A percentile compares a stretch with the other conserved stretches of the same genome.
These are phyloP conservation scores for Hydrozoanthus gracilis DNA, from an alignment of 92 coral and sea anemone species.

Conservation along the genomic window DNA sequence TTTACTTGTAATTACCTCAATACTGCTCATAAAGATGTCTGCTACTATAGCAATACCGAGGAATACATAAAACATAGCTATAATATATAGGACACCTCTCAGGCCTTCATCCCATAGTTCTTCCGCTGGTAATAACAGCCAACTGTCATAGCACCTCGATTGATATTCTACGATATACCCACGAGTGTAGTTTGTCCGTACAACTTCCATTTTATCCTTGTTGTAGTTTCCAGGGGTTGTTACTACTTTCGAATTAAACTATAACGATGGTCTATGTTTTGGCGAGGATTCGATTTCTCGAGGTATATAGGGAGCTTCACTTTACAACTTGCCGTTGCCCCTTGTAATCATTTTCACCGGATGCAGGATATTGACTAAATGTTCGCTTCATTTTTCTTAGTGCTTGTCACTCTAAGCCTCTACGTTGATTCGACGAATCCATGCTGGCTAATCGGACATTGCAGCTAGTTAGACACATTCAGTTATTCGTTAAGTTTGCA, in stretches of 20 bases:
- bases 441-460: background rate
- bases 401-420: background rate
- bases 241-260: background rate
- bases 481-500: conserved; percentile 11
- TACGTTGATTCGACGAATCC: background rate
- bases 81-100: conserved; percentile 70
- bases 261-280: background rate
- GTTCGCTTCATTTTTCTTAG: background rate
- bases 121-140: conserved; percentile 82
- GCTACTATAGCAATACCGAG: conserved; percentile 93
- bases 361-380: background rate
- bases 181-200: conserved; percentile 71
- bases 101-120: conserved; percentile 76
- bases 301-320: background rate
- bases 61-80: conserved; percentile 79
- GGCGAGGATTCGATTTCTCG: background rate
- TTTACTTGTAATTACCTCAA: conserved; percentile 89
- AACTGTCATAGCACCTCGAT: conserved; percentile 76
- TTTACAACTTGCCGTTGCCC: conserved; percentile 25
- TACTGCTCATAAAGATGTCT: conserved; percentile 87
- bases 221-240: background rate
- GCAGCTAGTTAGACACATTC: background rate
- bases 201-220: conserved; percentile 45
- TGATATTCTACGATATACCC: conserved; percentile 79
- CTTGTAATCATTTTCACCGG: background rate